Base-by-base conservation (phyloP, 1,140 invertebrate genomes). In the Leptopilina clavipes region DNA sequence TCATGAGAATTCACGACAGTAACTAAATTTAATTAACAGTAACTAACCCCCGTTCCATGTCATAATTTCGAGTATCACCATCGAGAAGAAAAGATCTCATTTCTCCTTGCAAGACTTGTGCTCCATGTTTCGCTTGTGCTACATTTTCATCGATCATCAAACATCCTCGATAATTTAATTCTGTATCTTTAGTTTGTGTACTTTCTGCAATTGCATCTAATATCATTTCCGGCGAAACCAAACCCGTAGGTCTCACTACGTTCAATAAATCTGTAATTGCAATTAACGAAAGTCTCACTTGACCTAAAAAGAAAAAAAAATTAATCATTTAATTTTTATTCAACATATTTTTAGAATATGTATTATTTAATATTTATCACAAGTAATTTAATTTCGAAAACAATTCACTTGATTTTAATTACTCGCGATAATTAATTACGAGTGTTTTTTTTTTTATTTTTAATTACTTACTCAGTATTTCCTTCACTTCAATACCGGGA, bases 201-300 rank as follows among this genome's bases (percentile, higher is more conserved):
- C 95, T 93, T 80, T 95, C 93, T 82, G 96, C 94, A 79, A 99
- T 98, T 19, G 98, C 98, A 91, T 99, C 98, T 12, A 99, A 92
- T 75, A 99, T 94, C 83, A 94, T 93, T 90, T 99, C 97, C 1
- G 98, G 93, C 40, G 95, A 94, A 43, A 99, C 93, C 12, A 99
- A 92, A 45, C 93, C 92, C 31, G 96, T 96, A 3, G 96, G 95
- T 65, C 98, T 91, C 2, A 99, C 98, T 73, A 95, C 93, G 73
- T 95, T 95, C 65, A 99, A 90, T 77, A 99, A 90, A 86, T 99
- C 96, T 72, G 95, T 93, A 22, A 98, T 91, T 31, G 92, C 93
- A 93, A 99, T 97, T 54, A 99, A 91, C 9, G 96, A 95, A 79
- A 99, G 91, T 72, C 98, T 93, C 6, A 99, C 95, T 78, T 90